These are phyloP conservation scores for Pentamera pediparva DNA, from an alignment of 53 echinoderm and acorn worm genomes.

Conservation along the genomic window DNA sequence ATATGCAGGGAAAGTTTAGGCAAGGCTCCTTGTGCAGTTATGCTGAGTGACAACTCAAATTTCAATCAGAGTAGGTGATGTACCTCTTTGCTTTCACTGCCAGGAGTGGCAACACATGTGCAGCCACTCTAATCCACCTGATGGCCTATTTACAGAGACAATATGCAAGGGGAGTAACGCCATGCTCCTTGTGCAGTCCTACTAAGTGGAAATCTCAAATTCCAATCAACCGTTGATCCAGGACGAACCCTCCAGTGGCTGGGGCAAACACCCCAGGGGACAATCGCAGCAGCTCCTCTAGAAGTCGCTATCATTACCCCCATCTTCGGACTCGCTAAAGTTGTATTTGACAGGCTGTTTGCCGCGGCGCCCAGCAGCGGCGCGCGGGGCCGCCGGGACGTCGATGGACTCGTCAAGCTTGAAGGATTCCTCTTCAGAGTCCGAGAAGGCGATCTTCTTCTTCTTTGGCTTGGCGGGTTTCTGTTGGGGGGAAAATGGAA, in stretches of 20 bases:
- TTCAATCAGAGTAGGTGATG: too few species aligned
- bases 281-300: not conserved
- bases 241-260: not conserved
- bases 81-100: too few species aligned
- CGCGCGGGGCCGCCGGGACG: slow-evolving; percentile 3
- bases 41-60: too few species aligned
- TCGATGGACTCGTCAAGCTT: slow-evolving; percentile 8
- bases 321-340: slow-evolving; percentile 54
- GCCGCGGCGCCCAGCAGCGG: slow-evolving; percentile 40
- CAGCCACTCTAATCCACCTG: too few species aligned
- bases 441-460: slow-evolving; percentile 65
- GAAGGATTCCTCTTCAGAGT: slow-evolving; percentile 43
- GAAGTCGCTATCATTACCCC: not conserved
- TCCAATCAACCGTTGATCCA: not conserved
- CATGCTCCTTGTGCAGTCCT: too few species aligned
- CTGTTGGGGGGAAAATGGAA: not conserved
- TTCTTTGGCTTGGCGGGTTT: slow-evolving; percentile 54
- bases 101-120: too few species aligned
- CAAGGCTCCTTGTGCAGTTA: too few species aligned
- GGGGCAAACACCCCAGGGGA: not conserved
- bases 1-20: too few species aligned
- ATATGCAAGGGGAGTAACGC: too few species aligned
- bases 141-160: too few species aligned
- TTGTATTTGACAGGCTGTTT: slow-evolving; percentile 69
- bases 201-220: too few species aligned